A percentile compares a stretch with the other conserved stretches of the same genome.
phyloP scores from a whole-genome alignment of 2,888 invertebrate genomes.

The Mycalesis mineus region DNA sequence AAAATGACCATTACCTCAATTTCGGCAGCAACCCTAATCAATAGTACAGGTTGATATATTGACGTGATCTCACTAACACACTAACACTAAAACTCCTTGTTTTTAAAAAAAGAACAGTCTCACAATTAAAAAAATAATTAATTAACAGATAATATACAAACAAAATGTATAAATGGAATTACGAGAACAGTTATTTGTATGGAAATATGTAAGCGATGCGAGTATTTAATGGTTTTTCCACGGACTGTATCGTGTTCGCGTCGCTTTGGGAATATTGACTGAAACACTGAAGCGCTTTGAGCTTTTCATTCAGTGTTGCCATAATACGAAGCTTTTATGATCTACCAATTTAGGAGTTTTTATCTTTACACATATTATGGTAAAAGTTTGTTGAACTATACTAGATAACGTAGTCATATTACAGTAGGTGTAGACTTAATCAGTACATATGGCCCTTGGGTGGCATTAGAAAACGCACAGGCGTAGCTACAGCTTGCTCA shows the following conservation, averaged over 20 bases:
- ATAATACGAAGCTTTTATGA: not conserved
- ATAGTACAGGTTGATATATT: not conserved
- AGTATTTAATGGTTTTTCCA: not conserved
- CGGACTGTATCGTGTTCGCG: not conserved
- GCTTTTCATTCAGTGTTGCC: not conserved
- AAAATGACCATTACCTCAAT: not conserved
- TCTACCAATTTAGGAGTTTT: not conserved
- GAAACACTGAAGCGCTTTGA: not conserved
- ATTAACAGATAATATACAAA: not conserved
- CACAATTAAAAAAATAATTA: not conserved
- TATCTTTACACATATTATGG: no score
- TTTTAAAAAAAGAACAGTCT: not conserved
- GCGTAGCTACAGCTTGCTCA: no score
- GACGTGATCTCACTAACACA: not conserved
- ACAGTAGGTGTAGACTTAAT: no score
- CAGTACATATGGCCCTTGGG: no score
- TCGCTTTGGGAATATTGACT: conserved; percentile 1
- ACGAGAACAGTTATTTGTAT: not conserved
- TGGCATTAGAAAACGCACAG: no score
- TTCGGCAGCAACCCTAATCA: conserved; percentile 1
- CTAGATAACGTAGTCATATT: no score
- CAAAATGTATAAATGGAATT: not conserved
- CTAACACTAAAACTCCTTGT: not conserved
- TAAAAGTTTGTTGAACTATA: no score
- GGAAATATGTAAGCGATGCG: not conserved